These are phyloP conservation scores for Atlantisia rogersi DNA, from an alignment of 2,113 vertebrate species.

Conservation along the genomic window DNA sequence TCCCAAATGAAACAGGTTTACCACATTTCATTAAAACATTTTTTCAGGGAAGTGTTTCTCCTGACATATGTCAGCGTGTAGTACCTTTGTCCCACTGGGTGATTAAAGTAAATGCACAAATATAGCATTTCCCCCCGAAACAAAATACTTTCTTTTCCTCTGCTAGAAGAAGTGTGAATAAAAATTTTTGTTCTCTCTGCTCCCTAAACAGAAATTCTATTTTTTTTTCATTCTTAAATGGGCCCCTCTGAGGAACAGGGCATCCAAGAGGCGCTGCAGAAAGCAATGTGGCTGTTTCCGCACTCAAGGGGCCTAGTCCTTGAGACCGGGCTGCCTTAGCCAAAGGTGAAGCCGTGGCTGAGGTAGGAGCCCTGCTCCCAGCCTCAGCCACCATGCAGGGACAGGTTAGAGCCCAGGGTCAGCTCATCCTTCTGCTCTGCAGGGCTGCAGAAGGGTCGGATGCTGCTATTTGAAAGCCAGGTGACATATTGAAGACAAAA, in stretches of 20 bases:
- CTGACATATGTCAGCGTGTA: background rate
- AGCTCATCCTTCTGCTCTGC: background rate
- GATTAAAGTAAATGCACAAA: background rate
- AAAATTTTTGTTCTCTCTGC: background rate
- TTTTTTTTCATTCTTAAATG: background rate
- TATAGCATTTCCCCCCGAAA: fast-evolving
- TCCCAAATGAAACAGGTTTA: background rate
- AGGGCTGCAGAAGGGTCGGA: background rate
- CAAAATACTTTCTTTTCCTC: background rate
- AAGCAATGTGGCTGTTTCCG: background rate
- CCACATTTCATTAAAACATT: background rate
- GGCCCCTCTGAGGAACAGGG: fast-evolving
- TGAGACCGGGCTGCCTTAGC: background rate
- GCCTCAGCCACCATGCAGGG: fast-evolving
- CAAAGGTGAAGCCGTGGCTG: background rate
- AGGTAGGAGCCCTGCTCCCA: background rate
- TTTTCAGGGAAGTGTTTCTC: background rate
- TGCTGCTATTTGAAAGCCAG: background rate
- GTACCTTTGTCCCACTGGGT: background rate
- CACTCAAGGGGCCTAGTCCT: background rate
- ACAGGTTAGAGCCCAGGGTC: background rate
- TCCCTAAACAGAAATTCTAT: background rate
- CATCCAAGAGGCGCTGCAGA: background rate
- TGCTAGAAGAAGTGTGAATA: background rate
- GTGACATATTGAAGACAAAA: background rate